Percentiles rank a stretch among this genome's conserved stretches.
phyloP scores from a whole-genome alignment of 2,113 vertebrate species.

The Ammodytes dubius region DNA sequence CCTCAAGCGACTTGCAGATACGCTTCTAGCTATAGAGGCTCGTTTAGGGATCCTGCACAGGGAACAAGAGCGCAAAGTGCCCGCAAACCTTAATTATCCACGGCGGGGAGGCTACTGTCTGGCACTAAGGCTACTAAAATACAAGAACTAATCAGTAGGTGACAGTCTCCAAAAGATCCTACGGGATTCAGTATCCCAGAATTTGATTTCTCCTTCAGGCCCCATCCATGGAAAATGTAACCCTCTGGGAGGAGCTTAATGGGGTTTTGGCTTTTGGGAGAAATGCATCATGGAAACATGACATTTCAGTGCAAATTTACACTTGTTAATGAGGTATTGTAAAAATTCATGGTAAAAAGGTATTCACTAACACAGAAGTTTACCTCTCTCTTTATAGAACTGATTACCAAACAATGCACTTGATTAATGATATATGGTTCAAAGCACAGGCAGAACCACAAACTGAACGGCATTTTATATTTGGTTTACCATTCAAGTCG shows the following conservation, averaged over 20 bases:
- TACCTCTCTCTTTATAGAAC: conserved; percentile 14
- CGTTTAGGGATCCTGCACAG: conserved; percentile 1
- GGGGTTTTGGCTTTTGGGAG: conserved; percentile 51
- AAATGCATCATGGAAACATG: conserved; percentile 63
- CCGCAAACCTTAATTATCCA: conserved; percentile 64
- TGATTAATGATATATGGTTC: conserved; percentile 13
- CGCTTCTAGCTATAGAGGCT: neutral
- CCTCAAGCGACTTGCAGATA: conserved; percentile 4
- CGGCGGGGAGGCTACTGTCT: conserved; percentile 62
- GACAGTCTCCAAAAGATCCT: conserved; percentile 48
- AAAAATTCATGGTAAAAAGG: conserved; percentile 7
- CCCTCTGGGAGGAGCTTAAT: conserved; percentile 62
- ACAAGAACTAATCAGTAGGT: conserved; percentile 66
- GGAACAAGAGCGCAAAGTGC: conserved; percentile 27
- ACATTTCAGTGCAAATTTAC: conserved; percentile 64
- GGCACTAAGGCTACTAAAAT: conserved; percentile 42
- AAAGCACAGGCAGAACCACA: conserved; percentile 18
- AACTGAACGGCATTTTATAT: conserved; percentile 1
- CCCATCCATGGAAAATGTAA: conserved; percentile 38
- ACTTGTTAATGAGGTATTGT: conserved; percentile 39
- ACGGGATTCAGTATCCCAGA: conserved; percentile 46
- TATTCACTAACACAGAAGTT: conserved; percentile 59
- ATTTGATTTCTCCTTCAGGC: conserved; percentile 64
- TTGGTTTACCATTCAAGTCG: neutral
- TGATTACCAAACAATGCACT: conserved; percentile 30